A percentile compares a stretch with the other conserved stretches of the same genome.
phyloP scores from a whole-genome alignment of 2,888 invertebrate species.

The Arctia plantaginis region DNA sequence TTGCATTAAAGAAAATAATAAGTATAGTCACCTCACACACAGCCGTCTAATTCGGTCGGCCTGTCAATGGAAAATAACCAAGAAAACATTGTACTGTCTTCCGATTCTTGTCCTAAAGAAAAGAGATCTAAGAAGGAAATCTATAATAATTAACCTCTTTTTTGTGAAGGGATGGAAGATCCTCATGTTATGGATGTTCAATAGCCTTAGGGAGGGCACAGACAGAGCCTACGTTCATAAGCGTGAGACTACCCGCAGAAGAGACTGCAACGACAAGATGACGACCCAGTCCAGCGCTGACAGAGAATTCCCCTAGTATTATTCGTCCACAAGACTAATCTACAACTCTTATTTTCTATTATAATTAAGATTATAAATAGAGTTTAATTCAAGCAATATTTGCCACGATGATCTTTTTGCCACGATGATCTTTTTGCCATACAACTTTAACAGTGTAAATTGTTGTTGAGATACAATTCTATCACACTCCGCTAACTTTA shows the following conservation, averaged over 20 bases:
- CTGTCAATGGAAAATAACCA: not conserved
- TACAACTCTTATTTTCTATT: no score
- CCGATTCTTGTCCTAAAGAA: no score
- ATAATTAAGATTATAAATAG: not conserved
- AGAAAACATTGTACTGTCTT: not conserved
- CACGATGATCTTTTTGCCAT: no score
- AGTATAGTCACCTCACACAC: not conserved
- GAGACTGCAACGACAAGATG: no score
- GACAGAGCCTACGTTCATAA: not conserved
- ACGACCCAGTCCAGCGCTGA: no score
- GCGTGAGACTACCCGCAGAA: not conserved
- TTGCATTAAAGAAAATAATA: no score
- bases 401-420: no score
- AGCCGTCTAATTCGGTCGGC: not conserved
- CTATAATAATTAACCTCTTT: not conserved
- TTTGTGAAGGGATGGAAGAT: not conserved
- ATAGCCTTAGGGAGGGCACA: not conserved
- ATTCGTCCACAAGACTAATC: no score
- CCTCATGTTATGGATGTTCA: not conserved
- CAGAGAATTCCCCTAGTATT: no score
- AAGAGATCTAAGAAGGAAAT: no score
- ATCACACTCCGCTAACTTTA: constrained; percentile 47
- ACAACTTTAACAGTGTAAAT: constrained; percentile 25
- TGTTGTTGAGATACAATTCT: constrained; percentile 35
- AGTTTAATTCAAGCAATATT: not conserved